Evolutionary conservation across 1,140 invertebrate species (phyloP), one percentile per base, ranked within the genome.

Genomic region (Cotesia typhae): DNA sequence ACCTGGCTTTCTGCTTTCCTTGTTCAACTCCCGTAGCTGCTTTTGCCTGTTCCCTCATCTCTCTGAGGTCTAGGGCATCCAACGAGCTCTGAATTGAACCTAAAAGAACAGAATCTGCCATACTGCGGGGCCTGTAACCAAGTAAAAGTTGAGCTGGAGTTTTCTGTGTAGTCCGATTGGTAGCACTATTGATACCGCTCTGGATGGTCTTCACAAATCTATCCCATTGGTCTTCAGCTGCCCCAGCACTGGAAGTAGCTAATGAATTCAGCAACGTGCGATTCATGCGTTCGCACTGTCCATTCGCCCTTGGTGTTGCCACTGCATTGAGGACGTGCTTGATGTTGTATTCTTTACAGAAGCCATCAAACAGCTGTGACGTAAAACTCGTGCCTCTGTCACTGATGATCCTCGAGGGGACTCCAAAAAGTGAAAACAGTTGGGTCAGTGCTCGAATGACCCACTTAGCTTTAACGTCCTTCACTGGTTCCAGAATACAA

Each of bases 381-480:
- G 80, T 82, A 64, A 84, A 84, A 3, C 74, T 70, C 14, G 74
- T 77, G 6, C 81, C 81, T 61, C 78, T 61, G 52, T 86, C 84
- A 0, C 75, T 75, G 0, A 82, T 75, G 10, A 86, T 78, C n/a
- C 74, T 57, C 5, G 61, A 36, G 0, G 82, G 79, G 0, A 68
- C 65, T 1, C 77, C 78, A n/a, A 82, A 80, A 74, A 64, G 9
- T 47, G 37, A 0, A 73, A 70, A 17, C 0, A 81, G 1, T 4
- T 79, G 69, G 10, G 28, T 35, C 10, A 80, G 17, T 10, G 68
- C 71, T n/a, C 38, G 66, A 12, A 80, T 60, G 1, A 76, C 77
- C 0, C 70, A 59, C n/a, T 68, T 67, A 0, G 74, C 37, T 12
- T 78, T 71, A 53, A 80, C 74, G 38, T 74, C 76, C 63, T 71